Base-by-base conservation (phyloP, 2,888 invertebrate species). In the Mongoloraphidia duomilia region DNA sequence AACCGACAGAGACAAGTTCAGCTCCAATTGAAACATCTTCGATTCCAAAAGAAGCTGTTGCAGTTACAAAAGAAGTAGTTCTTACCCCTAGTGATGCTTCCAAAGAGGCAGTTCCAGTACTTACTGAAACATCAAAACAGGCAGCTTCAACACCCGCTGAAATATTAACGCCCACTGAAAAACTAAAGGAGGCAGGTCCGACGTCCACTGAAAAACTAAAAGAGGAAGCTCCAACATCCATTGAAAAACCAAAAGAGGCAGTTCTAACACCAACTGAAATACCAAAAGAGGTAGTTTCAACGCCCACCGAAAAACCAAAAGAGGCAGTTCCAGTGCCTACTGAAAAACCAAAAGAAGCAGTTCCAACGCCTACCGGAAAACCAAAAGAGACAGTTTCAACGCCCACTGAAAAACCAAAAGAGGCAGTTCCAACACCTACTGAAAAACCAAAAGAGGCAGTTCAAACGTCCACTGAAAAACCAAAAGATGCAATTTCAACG, bases 251-350 rank as follows among this genome's bases (percentile, higher is more conserved):
- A 17, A 17, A 17, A 17, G 17, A 17, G 17, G 55, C 55, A 44
- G 51, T 54, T 33, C 50, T 56, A n/a, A 51, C 55, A 42, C 54
- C 53, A 33, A 49, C 40, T 17, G 17, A 46, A 47, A 42, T 57
- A 14, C 52, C 58, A 34, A 50, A 52, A 10, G 56, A 58, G 48
- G 47, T 42, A 44, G 46, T 39, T 14, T 38, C 47, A 49, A 49
- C 56, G 9, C 53, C 57, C 11, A 49, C 57, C 34, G 54, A 54
- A 14, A 55, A 53, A 48, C 52, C 47, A 11, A 39, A 53, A 37
- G 52, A 54, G 42, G 46, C 52, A 9, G 46, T 49, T 17, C 47
- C 45, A 40, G 44, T n/a, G 12, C 13, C 43, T 10, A 13, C 51
- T 34, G 54, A 51, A 58, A 17, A 44, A 41, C 50, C 11, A 48